Evolutionary conservation across 2,797 vertebrate species (phyloP).

Genomic region (Anniella stebbinsi): DNA sequence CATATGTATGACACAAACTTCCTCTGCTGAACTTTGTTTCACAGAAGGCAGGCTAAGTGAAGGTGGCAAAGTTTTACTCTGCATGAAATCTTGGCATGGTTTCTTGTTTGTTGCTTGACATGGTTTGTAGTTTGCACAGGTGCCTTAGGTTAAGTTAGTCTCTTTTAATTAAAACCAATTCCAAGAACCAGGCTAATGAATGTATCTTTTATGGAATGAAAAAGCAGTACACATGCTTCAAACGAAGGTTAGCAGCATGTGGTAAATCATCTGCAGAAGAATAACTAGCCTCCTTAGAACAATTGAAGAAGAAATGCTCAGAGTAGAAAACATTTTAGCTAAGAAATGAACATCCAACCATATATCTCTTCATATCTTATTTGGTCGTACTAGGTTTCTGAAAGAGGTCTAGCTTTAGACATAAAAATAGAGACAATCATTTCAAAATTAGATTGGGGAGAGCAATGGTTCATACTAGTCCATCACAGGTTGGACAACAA

Average conservation of each 20-base stretch:
- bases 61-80: background rate
- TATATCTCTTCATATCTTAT: background rate
- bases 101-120: conserved; percentile 18
- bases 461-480: too few relatives aligned
- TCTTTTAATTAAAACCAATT: conserved; percentile 37
- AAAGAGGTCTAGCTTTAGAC: background rate
- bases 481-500: too few relatives aligned
- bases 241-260: conserved; percentile 24
- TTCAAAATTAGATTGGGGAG: too few relatives aligned
- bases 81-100: background rate
- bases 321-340: background rate
- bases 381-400: background rate
- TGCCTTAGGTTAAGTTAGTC: conserved; percentile 15
- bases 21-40: background rate
- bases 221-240: conserved; percentile 5
- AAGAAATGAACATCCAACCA: background rate
- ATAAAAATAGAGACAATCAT: too few relatives aligned
- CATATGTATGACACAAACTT: too few relatives aligned
- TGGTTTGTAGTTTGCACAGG: conserved; percentile 16
- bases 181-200: conserved; percentile 30
- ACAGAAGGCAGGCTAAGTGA: background rate
- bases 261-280: conserved; percentile 10
- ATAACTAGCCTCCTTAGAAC: background rate
- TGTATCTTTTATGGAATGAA: conserved; percentile 39
- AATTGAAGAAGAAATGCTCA: background rate